Evolutionary conservation across 1,140 invertebrate genomes (phyloP), one percentile per base, ranked within the genome.

Genomic region (Cepaea nemoralis): DNA sequence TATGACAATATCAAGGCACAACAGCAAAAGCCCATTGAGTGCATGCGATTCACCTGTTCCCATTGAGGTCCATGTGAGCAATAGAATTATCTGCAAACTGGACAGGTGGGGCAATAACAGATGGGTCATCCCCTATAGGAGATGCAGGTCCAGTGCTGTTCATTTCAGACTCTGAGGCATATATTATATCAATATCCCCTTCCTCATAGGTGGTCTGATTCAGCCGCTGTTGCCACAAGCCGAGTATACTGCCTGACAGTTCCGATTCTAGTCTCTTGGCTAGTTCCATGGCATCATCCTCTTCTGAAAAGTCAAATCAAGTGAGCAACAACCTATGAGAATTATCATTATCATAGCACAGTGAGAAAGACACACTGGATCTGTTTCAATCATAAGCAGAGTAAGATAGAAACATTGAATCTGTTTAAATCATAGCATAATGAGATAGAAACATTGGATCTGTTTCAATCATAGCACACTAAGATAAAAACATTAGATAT

Each of bases 281-380:
- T 48, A 80, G 42, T 35, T 80, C 78, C 2, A 16, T 16, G 0
- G 78, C 67, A 45, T 67, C 31, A 19, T 80, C 78, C 40, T 80
- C 78, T 39, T 80, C 78, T 80, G 78, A 33, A 67, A 55, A 55
- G n/a, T n/a, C n/a, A n/a, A n/a, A n/a, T n/a, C n/a, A n/a, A n/a
- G 10, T 67, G 27, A 67, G 27, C 12, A 67, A 67, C n/a, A 35
- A 67, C 8, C n/a, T n/a, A n/a, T n/a, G n/a, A n/a, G n/a, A n/a
- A n/a, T n/a, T n/a, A n/a, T n/a, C n/a, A n/a, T n/a, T n/a, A n/a
- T n/a, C n/a, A n/a, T n/a, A n/a, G n/a, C n/a, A n/a, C n/a, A n/a
- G n/a, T n/a, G n/a, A n/a, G n/a, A n/a, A n/a, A n/a, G n/a, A n/a
- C n/a, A n/a, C n/a, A n/a, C n/a, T n/a, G n/a, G n/a, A n/a, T n/a